Evolutionary conservation across 2,113 vertebrate genomes (phyloP).

Genomic region (Passer montanus): DNA sequence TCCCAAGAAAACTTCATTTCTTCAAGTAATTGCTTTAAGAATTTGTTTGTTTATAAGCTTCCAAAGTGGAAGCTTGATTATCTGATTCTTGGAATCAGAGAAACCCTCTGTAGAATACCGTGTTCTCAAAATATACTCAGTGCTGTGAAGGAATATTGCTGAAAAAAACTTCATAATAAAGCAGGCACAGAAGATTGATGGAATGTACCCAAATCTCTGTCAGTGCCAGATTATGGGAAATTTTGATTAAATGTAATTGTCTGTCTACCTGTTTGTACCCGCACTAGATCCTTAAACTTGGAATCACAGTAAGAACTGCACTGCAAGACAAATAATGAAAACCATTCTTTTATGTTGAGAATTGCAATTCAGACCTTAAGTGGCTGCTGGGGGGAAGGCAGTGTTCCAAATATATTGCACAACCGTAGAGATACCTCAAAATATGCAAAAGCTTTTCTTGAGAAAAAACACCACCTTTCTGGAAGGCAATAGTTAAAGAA

Average conservation of each 20-base stretch:
- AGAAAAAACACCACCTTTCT: neutral
- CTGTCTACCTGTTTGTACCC: neutral
- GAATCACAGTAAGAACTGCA: neutral
- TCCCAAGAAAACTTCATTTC: neutral
- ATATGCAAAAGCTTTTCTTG: neutral
- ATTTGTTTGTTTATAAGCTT: neutral
- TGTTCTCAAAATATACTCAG: neutral
- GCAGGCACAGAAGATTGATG: neutral
- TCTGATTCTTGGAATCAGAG: neutral
- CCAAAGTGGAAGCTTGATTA: neutral
- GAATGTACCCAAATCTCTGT: neutral
- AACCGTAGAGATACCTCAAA: neutral
- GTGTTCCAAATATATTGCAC: neutral
- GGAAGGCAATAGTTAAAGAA: neutral
- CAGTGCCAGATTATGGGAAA: neutral
- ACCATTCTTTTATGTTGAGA: neutral
- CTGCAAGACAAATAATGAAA: neutral
- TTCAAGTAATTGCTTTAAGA: neutral
- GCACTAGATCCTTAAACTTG: neutral
- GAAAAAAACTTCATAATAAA: neutral
- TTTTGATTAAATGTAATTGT: neutral
- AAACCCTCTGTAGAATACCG: neutral
- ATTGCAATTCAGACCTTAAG: neutral
- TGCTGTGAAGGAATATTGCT: neutral
- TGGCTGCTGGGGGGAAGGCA: neutral